Base-by-base conservation (phyloP, 2,113 vertebrate genomes). In the Campylomormyrus tamandua region DNA sequence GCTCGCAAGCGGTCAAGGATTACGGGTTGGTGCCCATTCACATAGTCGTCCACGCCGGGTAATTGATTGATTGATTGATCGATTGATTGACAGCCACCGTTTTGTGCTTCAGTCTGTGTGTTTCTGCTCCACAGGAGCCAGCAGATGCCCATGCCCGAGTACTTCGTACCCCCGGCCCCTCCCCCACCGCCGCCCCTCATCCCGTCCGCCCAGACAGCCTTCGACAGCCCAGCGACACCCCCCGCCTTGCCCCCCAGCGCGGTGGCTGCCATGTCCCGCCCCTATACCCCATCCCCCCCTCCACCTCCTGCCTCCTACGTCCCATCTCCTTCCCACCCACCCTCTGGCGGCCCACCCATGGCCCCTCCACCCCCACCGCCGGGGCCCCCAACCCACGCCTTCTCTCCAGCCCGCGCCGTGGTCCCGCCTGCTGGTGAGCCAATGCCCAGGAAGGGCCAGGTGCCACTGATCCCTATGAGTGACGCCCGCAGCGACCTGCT, bases 401-500 rank as follows among this genome's bases (percentile, higher is more conserved):
- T 93, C 0, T 96, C 96, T 0, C 96, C 96, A 0, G 94, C 94
- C 0, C 96, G 94, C 91, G 94, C 94, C 0, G 94, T 94, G 0
- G 95, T 95, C 0, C 94, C 96, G 80, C 24, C 92, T 1, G 89
- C 89, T 0, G 92, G 42, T 50, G 95, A 96, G 1, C 91, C 2
- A 5, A 91, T 5, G 1, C 62, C 96, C 0, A 95, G 97, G 90
- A 98, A 98, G 94, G 92, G 94, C 8, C 95, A 94, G 93, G 92
- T 97, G 91, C 93, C 96, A 0, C 94, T 97, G 94, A 96, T 98
- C 85, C 97, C 97, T 6, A 98, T 98, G 95, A 98, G 97, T 91
- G 97, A 98, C 3, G 97, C 97, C 62, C 96, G 97, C 90, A 98
- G 97, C 87, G 97, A 98, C 93, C 95, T 98, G 90, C 96, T 98